Base-by-base conservation (phyloP, 1,140 invertebrate species). In the Conus betulinus region DNA sequence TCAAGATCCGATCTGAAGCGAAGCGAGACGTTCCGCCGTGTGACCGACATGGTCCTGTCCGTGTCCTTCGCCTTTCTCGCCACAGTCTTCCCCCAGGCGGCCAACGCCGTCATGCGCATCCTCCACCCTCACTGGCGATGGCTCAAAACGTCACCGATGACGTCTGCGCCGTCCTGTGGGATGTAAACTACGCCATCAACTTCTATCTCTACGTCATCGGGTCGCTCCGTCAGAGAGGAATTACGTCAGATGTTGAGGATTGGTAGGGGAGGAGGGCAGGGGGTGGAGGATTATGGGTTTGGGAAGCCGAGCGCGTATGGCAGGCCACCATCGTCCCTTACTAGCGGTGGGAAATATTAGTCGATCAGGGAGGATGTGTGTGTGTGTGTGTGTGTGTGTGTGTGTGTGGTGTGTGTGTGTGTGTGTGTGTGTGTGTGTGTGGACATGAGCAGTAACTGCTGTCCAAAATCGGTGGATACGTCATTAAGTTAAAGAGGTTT, bases 191-290 rank as follows among this genome's bases (percentile, higher is more conserved):
- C 52, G 88, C 88, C 85, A 83, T 89, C 60, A 89, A 89, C 60
- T 89, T 89, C 85, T 89, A 89, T 60, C 85, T 89, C 7, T 89
- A 89, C 85, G 81, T 89, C 76, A 86, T 87, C 83, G 15, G 88
- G 84, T 6, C 53, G 79, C 39, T 79, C 74, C 71, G 79, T 89
- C 27, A 79, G 88, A 52, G 71, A 17, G 17, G 88, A 89, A 55
- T 25, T 87, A 55, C 27, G 27, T 52, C 78, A 81, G 78, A 81
- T 81, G 78, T 20, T 81, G 78, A 53, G 23, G 27, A n/a, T 20
- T 53, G 27, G 78, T 17, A 51, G 23, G 78, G n/a, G 11, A 27
- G 78, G 52, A 52, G 17, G 10, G 17, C 25, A 51, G 15, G 27
- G 39, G 52, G 15, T 15, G 39, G 17, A 51, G 52, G 15, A 52